Evolutionary conservation across 2,113 vertebrate species (phyloP).

Genomic region (Platysternon megacephalum): DNA sequence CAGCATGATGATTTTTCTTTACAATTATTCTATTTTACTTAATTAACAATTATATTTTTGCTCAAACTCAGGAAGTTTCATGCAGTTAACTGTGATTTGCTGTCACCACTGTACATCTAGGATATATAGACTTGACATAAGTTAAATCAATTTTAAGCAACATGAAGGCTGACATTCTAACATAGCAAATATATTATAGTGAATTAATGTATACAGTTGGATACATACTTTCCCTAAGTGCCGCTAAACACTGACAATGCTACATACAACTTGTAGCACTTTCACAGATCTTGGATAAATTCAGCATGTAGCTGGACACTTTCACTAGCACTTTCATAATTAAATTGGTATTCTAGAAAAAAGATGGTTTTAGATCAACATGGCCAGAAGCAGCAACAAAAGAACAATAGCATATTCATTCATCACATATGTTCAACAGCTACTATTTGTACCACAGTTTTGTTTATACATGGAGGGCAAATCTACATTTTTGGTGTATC

Average conservation of each 20-base stretch:
- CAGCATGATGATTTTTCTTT: background rate
- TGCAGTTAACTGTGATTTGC: background rate
- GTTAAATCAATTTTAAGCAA: background rate
- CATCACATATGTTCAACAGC: background rate
- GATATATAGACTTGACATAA: background rate
- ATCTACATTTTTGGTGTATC: background rate
- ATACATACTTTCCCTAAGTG: rapidly evolving
- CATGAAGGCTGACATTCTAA: background rate
- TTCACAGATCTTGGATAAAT: background rate
- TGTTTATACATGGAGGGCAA: background rate
- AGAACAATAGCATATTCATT: background rate
- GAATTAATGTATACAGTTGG: background rate
- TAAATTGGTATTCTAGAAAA: background rate
- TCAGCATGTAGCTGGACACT: background rate
- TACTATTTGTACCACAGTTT: background rate
- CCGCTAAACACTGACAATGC: background rate
- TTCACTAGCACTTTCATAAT: background rate
- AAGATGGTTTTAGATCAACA: background rate
- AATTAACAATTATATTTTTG: rapidly evolving
- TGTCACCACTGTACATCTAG: background rate
- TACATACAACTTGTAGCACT: background rate
- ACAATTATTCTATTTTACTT: background rate
- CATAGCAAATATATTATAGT: background rate
- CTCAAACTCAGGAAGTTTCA: conserved; percentile 43
- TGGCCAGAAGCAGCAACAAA: background rate